phyloP scores from a whole-genome alignment of 2,797 vertebrate species.

The Myotis daubentonii region DNA sequence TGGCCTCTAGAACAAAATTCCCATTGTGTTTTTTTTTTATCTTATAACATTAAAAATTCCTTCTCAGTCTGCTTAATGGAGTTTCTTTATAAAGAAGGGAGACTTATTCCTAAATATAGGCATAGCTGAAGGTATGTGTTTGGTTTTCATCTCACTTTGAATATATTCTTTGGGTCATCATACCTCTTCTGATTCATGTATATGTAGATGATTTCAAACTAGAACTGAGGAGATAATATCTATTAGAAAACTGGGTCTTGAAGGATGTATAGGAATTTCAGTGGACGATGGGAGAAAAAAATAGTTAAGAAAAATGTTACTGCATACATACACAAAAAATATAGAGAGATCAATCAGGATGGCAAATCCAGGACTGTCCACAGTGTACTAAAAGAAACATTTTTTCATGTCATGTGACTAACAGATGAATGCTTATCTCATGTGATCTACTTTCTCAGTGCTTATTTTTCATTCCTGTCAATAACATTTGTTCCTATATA shows the following conservation, averaged over 20 bases:
- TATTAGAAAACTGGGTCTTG: not conserved
- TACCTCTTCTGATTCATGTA: not conserved
- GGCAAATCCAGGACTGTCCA: not conserved
- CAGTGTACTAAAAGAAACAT: not conserved
- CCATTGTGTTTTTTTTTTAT: not conserved
- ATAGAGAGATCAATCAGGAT: not conserved
- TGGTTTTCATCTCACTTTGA: not conserved
- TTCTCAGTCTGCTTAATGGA: not conserved
- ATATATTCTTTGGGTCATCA: not conserved
- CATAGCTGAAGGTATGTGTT: not conserved
- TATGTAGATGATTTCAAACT: not conserved
- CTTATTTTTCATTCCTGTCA: conserved; percentile 15
- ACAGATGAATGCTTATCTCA: not conserved
- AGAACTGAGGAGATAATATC: not conserved
- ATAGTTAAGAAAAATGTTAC: not conserved
- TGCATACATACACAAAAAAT: not conserved
- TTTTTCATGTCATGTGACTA: not conserved
- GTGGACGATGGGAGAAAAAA: not conserved
- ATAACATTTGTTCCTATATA: not conserved
- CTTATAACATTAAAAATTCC: not conserved
- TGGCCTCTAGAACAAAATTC: not conserved
- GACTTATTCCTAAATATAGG: not conserved
- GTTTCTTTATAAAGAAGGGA: not conserved
- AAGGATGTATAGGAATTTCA: not conserved
- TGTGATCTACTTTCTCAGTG: not conserved